Conservation (phyloP, 1,140 invertebrate genomes). For the Venustaconcha ellipsiformis region DNA sequence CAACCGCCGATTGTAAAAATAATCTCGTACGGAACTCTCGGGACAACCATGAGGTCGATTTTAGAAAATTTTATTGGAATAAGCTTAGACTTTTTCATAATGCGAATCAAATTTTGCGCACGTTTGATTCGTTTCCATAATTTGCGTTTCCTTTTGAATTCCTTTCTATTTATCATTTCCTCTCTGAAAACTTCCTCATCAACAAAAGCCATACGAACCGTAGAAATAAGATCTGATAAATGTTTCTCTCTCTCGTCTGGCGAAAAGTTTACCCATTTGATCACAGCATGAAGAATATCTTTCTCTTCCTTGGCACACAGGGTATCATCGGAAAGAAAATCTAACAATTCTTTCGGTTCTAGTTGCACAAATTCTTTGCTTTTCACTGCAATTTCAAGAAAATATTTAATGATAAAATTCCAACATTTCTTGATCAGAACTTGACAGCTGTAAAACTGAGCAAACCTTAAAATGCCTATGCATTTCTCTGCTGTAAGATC, state of each 20-base stretch:
- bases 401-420: constrained; percentile 60
- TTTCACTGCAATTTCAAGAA: constrained; percentile 82
- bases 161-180: constrained; percentile 14
- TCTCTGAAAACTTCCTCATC: constrained; percentile 23
- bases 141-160: constrained; percentile 11
- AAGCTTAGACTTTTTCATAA: constrained; percentile 2
- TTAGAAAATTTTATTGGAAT: no score
- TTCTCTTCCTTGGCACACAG: constrained; percentile 95
- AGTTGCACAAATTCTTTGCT: constrained; percentile 96
- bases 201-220: constrained; percentile 16
- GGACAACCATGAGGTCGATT: constrained; percentile 11
- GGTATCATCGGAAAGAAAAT: constrained; percentile 96
- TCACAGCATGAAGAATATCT: constrained; percentile 89
- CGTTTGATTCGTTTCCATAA: constrained; percentile 28
- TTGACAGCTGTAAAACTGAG: constrained; percentile 79
- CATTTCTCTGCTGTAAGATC: constrained; percentile 80
- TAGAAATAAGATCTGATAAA: neutral
- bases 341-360: constrained; percentile 92
- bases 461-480: constrained; percentile 85
- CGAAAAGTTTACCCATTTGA: constrained; percentile 98
- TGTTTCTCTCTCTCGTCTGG: constrained; percentile 81
- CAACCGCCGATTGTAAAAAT: constrained; percentile 78
- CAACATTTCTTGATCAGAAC: constrained; percentile 77
- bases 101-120: constrained; percentile 28
- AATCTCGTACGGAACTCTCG: constrained; percentile 37